Evolutionary conservation across 2,888 invertebrate species (phyloP).

Genomic region (Pyrrhia umbra): DNA sequence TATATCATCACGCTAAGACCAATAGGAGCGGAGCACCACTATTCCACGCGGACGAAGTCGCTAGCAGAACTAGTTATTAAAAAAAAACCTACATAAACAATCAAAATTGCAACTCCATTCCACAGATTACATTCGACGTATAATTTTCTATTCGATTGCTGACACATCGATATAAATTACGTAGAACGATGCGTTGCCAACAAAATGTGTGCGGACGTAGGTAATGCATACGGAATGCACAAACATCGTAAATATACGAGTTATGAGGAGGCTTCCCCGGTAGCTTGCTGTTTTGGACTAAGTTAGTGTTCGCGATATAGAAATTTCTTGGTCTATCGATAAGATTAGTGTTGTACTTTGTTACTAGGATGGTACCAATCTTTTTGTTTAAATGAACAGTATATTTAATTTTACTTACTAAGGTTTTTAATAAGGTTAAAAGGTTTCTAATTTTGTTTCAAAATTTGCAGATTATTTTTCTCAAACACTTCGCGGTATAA

Average conservation of each 20-base stretch:
- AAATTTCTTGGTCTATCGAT: constrained; percentile 21
- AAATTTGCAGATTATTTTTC: no score
- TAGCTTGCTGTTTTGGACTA: constrained; percentile 45
- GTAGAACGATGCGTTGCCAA: constrained; percentile 52
- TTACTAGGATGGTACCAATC: background rate
- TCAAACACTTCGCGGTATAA: no score
- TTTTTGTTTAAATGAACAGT: background rate
- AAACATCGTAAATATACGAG: constrained; percentile 60
- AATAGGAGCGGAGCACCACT: no score
- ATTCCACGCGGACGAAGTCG: no score
- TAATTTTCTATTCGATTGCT: constrained; percentile 58
- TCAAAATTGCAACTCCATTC: constrained; percentile 11
- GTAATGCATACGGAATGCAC: constrained; percentile 69
- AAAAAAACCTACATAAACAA: no score
- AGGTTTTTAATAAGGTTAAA: background rate
- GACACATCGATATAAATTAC: constrained; percentile 60
- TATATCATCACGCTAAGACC: no score
- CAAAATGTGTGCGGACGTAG: constrained; percentile 61
- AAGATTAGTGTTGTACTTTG: constrained; percentile 6
- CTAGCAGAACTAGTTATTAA: no score
- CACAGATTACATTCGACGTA: constrained; percentile 38
- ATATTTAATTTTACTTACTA: background rate
- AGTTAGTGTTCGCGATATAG: constrained; percentile 21
- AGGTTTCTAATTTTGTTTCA: no score
- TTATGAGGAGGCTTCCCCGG: constrained; percentile 47